Percentiles rank a stretch among this genome's conserved stretches.
These are phyloP conservation scores for Synergus umbraculus DNA, from an alignment of 2,888 invertebrate genomes.

Conservation along the genomic window DNA sequence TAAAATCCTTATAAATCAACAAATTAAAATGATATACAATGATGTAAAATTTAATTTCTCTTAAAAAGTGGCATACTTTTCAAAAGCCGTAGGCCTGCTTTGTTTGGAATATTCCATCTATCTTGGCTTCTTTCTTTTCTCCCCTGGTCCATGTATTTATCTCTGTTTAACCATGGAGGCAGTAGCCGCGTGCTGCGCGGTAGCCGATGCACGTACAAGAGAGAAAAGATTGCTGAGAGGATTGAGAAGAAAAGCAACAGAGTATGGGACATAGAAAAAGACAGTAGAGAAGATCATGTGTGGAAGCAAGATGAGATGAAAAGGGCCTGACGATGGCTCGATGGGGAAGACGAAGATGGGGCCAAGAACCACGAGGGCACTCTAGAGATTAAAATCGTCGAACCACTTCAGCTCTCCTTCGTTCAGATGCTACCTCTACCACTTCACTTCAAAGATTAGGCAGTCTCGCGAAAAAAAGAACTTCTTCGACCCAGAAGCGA, in stretches of 20 bases:
- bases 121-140: conserved; percentile 2
- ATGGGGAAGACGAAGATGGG: conserved; percentile 52
- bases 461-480: conserved; percentile 10
- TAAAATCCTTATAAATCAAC: no score
- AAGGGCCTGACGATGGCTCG: conserved; percentile 37
- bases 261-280: conserved; percentile 43
- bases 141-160: conserved; percentile 40
- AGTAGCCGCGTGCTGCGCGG: conserved; percentile 66
- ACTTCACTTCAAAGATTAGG: conserved; percentile 7
- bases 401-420: conserved; percentile 42
- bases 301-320: conserved; percentile 39
- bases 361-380: conserved; percentile 44
- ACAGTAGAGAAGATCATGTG: conserved; percentile 34
- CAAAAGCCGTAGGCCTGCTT: not conserved
- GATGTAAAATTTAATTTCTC: not conserved
- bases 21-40: not conserved
- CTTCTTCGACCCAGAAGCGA: conserved; percentile 10
- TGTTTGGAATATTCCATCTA: conserved; percentile 41
- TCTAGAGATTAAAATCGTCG: conserved; percentile 57
- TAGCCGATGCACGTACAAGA: conserved; percentile 65
- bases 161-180: conserved; percentile 55
- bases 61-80: not conserved
- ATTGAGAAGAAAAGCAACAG: conserved; percentile 47
- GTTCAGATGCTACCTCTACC: conserved; percentile 24
- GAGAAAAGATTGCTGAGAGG: conserved; percentile 45